Evolutionary conservation across 2,113 vertebrate species (phyloP).

Genomic region (Oncorhynchus mykiss): DNA sequence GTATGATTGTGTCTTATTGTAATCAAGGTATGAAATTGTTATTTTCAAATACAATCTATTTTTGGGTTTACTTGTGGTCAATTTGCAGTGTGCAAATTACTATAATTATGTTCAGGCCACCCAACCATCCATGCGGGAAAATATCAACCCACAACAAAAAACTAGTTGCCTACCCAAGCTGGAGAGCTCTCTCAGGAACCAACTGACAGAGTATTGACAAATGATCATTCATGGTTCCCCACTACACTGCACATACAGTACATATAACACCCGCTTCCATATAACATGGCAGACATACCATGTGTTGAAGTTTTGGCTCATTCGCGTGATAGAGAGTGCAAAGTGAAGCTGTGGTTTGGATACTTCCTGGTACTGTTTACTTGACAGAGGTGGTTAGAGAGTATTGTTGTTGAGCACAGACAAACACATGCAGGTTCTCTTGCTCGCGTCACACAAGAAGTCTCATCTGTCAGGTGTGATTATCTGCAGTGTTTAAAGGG

Average conservation of each 20-base stretch:
- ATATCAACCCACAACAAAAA: too few species aligned
- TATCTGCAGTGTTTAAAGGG: neutral
- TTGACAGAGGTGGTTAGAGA: neutral
- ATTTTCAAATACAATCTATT: too few species aligned
- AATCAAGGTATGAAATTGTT: too few species aligned
- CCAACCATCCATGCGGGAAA: too few species aligned
- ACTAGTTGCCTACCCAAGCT: too few species aligned
- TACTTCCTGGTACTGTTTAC: neutral
- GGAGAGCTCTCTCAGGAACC: neutral
- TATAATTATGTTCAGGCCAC: too few species aligned
- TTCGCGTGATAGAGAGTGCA: too few species aligned
- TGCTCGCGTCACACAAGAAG: neutral
- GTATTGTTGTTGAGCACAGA: neutral
- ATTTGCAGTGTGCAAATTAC: too few species aligned
- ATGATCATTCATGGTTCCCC: neutral
- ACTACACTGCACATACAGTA: neutral
- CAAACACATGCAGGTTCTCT: neutral
- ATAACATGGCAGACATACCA: neutral
- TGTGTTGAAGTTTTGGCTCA: neutral
- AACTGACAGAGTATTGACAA: neutral
- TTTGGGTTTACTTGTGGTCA: too few species aligned
- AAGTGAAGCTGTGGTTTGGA: neutral
- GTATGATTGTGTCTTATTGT: too few species aligned
- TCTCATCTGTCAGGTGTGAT: neutral
- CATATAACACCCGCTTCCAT: neutral